Conservation (phyloP, 2,888 invertebrate species). For the Meteorus colon region DNA sequence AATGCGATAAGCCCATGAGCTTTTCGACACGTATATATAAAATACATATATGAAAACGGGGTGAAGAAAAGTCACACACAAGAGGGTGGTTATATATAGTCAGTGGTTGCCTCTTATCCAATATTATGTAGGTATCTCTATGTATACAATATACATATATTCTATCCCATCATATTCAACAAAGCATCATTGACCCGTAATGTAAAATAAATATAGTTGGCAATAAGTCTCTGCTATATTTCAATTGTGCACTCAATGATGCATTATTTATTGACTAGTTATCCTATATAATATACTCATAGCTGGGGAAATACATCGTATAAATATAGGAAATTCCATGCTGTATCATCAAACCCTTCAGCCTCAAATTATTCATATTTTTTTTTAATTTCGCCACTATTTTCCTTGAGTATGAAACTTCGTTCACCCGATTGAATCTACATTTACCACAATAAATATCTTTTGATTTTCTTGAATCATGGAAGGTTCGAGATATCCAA, state of each 20-base stretch:
- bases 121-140: neutral
- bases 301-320: too few relatives aligned
- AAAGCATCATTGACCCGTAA: constrained; percentile 44
- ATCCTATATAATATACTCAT: neutral
- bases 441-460: too few relatives aligned
- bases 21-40: constrained; percentile 54
- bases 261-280: neutral
- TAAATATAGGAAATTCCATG: too few relatives aligned
- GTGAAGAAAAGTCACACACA: constrained; percentile 35
- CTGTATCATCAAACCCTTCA: too few relatives aligned
- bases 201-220: constrained; percentile 41
- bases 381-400: too few relatives aligned
- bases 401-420: too few relatives aligned
- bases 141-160: neutral
- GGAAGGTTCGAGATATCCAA: too few relatives aligned
- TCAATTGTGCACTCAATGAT: neutral
- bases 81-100: constrained; percentile 4
- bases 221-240: constrained; percentile 14
- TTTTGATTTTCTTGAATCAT: too few relatives aligned
- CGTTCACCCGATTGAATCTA: too few relatives aligned
- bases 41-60: constrained; percentile 34
- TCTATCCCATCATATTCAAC: neutral
- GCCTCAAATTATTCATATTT: too few relatives aligned
- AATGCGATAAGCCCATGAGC: constrained; percentile 70
- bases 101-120: constrained; percentile 7